phyloP scores from a whole-genome alignment of 2,113 vertebrate genomes.

The Steatornis caripensis region DNA sequence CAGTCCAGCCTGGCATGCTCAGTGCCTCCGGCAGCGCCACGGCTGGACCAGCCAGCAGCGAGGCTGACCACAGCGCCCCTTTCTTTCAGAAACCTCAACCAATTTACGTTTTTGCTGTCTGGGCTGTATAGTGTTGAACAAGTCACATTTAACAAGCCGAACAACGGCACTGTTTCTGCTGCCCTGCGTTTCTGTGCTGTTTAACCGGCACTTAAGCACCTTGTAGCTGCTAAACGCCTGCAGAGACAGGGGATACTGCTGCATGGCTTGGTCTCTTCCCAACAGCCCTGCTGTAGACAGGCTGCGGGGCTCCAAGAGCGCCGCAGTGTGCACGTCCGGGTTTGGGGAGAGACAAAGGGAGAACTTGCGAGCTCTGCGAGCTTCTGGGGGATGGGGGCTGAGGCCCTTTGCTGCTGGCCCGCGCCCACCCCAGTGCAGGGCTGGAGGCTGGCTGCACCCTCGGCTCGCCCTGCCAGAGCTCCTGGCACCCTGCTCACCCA shows the following conservation, averaged over 20 bases:
- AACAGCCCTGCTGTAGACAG: accelerated
- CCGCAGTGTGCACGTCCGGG: no score
- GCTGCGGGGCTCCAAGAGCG: accelerated
- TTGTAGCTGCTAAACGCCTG: neutral
- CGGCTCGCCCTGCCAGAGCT: no score
- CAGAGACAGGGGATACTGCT: neutral
- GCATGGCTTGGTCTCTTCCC: neutral
- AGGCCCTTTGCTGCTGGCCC: neutral
- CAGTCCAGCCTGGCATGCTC: no score
- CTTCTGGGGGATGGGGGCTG: neutral
- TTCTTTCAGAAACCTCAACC: no score
- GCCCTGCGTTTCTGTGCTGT: neutral
- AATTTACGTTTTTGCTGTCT: no score
- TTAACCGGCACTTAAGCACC: neutral
- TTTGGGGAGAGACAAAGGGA: neutral
- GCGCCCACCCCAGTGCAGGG: no score
- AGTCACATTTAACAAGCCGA: accelerated
- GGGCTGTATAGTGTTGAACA: accelerated
- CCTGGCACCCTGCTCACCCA: no score
- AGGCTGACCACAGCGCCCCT: accelerated
- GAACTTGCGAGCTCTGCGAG: neutral
- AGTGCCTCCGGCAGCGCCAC: no score
- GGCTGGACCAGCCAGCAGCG: no score
- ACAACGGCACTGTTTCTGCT: accelerated
- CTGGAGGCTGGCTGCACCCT: no score